Conservation (phyloP, 2,797 vertebrate genomes). For the Sebastes steindachneri region DNA sequence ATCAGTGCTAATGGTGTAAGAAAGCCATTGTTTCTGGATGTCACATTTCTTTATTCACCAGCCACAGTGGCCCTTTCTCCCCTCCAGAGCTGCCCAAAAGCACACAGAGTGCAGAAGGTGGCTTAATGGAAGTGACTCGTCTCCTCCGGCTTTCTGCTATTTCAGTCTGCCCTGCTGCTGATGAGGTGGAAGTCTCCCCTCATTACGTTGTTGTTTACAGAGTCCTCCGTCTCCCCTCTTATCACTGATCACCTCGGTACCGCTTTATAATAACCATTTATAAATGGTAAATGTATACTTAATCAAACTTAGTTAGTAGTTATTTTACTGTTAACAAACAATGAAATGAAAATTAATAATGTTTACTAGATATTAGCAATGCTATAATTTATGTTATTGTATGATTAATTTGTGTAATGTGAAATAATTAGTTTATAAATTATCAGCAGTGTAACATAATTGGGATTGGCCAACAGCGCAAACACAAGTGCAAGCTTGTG, state of each 20-base stretch:
- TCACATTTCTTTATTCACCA: conserved; percentile 13
- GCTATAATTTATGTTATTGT: too few relatives aligned
- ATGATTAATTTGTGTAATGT: fast-evolving
- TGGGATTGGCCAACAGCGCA: too few relatives aligned
- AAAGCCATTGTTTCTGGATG: conserved; percentile 18
- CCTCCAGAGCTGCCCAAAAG: conserved; percentile 9
- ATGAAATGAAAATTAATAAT: too few relatives aligned
- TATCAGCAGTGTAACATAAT: too few relatives aligned
- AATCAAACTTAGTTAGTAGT: too few relatives aligned
- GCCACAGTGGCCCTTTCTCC: neutral
- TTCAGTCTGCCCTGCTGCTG: conserved; percentile 18
- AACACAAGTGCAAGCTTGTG: too few relatives aligned
- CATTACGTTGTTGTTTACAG: conserved; percentile 38
- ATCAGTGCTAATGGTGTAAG: conserved; percentile 26
- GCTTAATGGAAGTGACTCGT: conserved; percentile 38
- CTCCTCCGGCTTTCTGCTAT: conserved; percentile 28
- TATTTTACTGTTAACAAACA: too few relatives aligned
- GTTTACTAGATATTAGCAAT: too few relatives aligned
- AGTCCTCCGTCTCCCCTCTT: neutral
- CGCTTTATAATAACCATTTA: too few relatives aligned
- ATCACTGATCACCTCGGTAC: conserved; percentile 12
- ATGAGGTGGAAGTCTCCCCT: conserved; percentile 28
- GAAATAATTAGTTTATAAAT: too few relatives aligned
- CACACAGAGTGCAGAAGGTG: neutral
- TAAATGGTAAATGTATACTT: too few relatives aligned